phyloP scores from a whole-genome alignment of 2,797 vertebrate species.

The Florisuga fusca region DNA sequence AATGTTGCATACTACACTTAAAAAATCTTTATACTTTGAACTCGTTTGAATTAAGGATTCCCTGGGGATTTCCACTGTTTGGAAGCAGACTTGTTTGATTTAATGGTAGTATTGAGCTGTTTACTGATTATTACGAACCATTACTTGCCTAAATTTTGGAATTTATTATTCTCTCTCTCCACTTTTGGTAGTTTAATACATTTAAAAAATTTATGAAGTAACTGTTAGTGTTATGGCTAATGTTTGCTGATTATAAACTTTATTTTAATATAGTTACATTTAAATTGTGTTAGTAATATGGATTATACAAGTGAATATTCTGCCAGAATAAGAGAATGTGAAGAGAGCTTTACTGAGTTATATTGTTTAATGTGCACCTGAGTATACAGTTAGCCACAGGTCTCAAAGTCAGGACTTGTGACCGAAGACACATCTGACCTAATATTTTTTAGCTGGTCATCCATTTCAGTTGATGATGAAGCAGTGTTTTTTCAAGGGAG shows the following conservation, averaged over 20 bases:
- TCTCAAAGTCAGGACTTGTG: neutral
- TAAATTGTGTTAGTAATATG: neutral
- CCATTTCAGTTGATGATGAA: neutral
- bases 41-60: neutral
- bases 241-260: neutral
- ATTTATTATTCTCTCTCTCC: neutral
- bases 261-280: neutral
- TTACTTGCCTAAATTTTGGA: neutral
- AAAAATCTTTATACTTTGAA: neutral
- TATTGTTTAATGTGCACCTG: neutral
- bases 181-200: neutral
- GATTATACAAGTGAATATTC: neutral
- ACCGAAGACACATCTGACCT: accelerated
- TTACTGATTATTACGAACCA: neutral
- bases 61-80: neutral
- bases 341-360: neutral
- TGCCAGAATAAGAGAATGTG: neutral
- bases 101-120: neutral
- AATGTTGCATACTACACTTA: neutral
- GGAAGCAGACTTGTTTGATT: neutral
- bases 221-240: neutral
- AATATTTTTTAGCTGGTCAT: neutral
- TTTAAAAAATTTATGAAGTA: neutral
- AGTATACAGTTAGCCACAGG: neutral
- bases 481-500: neutral